A percentile compares a stretch with the other conserved stretches of the same genome.
Evolutionary conservation across 2,113 vertebrate genomes (phyloP).

Genomic region (Geothlypis trichas): DNA sequence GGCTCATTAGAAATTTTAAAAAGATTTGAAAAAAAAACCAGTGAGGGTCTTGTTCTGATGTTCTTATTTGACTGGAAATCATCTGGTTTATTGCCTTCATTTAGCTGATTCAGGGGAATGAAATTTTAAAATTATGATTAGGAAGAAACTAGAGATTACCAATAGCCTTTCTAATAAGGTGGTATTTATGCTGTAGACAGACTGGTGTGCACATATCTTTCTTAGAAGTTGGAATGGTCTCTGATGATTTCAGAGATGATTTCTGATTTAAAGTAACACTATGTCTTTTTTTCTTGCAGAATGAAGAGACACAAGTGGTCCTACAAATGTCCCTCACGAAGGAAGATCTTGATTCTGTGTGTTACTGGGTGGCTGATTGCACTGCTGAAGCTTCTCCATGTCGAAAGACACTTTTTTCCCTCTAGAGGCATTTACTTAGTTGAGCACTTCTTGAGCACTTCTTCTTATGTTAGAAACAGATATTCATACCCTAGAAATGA

Average conservation of each 20-base stretch:
- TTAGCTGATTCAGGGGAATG: background rate
- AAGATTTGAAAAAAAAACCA: background rate
- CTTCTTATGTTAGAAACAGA: constrained; percentile 67
- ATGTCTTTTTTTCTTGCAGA: constrained; percentile 67
- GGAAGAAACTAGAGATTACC: background rate
- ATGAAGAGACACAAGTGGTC: constrained; percentile 79
- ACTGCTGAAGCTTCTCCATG: constrained; percentile 74
- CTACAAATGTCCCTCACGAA: constrained; percentile 61
- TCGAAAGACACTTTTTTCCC: constrained; percentile 62
- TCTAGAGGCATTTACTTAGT: constrained; percentile 74
- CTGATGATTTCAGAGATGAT: background rate
- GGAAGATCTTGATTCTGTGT: constrained; percentile 69
- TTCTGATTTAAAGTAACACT: background rate
- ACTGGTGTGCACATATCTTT: background rate
- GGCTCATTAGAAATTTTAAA: background rate
- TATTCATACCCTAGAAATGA: constrained; percentile 35
- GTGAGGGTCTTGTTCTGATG: background rate
- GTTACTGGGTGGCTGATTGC: constrained; percentile 72
- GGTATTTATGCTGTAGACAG: background rate
- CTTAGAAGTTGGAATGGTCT: background rate
- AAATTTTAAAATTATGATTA: background rate
- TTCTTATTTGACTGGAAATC: background rate
- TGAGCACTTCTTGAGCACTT: constrained; percentile 74
- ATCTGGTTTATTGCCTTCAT: background rate
- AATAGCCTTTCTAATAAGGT: background rate